phyloP scores from a whole-genome alignment of 2,888 invertebrate species.

The Artemia sinica region DNA sequence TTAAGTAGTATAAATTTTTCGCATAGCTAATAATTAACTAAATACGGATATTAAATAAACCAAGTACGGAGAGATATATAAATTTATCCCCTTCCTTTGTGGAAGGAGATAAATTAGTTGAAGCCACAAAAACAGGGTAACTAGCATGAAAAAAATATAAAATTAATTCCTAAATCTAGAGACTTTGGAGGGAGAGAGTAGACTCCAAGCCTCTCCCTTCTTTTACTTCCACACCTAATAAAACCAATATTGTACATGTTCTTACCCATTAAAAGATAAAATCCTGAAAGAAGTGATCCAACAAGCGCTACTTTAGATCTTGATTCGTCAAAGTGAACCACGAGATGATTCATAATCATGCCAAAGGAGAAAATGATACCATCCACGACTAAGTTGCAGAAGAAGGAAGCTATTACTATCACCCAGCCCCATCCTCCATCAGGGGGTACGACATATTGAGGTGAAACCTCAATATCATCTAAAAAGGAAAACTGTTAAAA shows the following conservation, averaged over 20 bases:
- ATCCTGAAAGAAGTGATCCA: constrained; percentile 72
- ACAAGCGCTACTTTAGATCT: constrained; percentile 57
- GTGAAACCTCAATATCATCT: constrained; percentile 25
- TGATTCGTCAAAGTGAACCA: constrained; percentile 45
- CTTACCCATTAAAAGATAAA: constrained; percentile 65
- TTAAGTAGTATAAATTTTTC: too few relatives aligned
- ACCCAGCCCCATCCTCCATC: constrained; percentile 97
- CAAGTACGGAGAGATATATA: too few relatives aligned
- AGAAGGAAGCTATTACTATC: constrained; percentile 71
- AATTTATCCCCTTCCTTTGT: too few relatives aligned
- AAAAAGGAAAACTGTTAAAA: constrained; percentile 26
- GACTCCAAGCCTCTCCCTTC: too few relatives aligned
- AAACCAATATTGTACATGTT: constrained; percentile 20
- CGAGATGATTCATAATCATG: constrained; percentile 48
- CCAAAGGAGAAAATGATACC: constrained; percentile 85
- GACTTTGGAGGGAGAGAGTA: too few relatives aligned
- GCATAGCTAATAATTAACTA: too few relatives aligned
- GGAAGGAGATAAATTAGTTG: too few relatives aligned
- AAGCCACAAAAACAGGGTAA: too few relatives aligned
- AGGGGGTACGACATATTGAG: constrained; percentile 43
- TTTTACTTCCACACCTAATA: too few relatives aligned
- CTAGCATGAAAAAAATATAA: too few relatives aligned
- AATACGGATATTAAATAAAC: too few relatives aligned
- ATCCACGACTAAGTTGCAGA: constrained; percentile 81
- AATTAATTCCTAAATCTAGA: too few relatives aligned